Evolutionary conservation across 2,113 vertebrate species (phyloP), one percentile per base, ranked within the genome.

Genomic region (Pelobates fuscus): DNA sequence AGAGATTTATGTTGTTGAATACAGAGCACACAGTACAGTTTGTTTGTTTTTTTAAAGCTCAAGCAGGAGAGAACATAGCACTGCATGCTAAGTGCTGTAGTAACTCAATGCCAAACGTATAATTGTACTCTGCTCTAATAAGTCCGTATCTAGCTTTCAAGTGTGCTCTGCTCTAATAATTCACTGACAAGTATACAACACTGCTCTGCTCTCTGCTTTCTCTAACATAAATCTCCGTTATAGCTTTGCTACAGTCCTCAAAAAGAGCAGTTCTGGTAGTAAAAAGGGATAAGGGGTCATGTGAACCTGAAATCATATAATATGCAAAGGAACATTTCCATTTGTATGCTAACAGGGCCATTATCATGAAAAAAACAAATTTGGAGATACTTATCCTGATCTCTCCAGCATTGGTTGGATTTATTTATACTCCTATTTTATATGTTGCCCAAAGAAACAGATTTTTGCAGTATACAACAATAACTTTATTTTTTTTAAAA

Each of bases 141-240:
- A 49, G 10, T 49, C 44, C 10, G 44, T 49, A 14, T 49, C 44
- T 17, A 18, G 44, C 44, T 49, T 49, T 49, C 44, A 49, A 49
- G 44, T 17, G 44, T 14, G 44, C 44, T 49, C 44, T 49, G 15
- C 44, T 49, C 44, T 49, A 49, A 49, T 49, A 49, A 49, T 14
- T 49, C 17, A 49, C 44, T 49, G 44, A 49, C 44, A 49, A 49
- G 44, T 49, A 49, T 49, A 49, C 44, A 49, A 49, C 44, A 12
- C 10, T 49, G 44, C 44, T 18, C 24, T n/a, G 29, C 20, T 2
- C 62, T 66, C 21, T 17, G 37, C 5, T 64, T 44, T 46, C 21
- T 10, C 21, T 26, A 5, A 23, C 23, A 49, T 49, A 49, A 49
- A 49, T 49, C 44, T 49, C 17, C 15, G 10, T 49, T 49, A 49